Evolutionary conservation across 2,888 invertebrate species (phyloP), one percentile per base, ranked within the genome.

Genomic region (Tetranychus truncatus): DNA sequence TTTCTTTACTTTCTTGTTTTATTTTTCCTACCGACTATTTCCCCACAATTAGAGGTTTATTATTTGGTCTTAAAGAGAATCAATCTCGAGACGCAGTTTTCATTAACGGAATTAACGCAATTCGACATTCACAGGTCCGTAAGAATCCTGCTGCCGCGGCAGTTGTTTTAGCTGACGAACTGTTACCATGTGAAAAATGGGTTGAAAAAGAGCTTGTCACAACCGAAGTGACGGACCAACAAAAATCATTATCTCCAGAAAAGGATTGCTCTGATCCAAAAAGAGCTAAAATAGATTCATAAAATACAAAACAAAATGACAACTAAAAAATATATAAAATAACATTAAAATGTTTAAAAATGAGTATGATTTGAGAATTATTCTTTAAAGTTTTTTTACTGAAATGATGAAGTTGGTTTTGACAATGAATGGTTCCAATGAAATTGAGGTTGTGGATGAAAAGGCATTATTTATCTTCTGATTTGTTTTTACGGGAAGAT

Each of bases 91-190:
- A 45, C 6, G 73, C 76, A 11, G 74, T 76, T 15, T 76, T 69
- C 71, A 24, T 46, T n/a, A 77, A 77, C 20, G 46, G 72, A 4
- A 18, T 73, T 15, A 74, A 72, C n/a, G 77, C 76, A 20, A 46
- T 77, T n/a, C 76, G 73, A 72, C 77, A 77, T 46, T 74, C 77
- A 55, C 74, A 75, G 73, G 34, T 72, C 18, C 44, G 72, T 20
- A 69, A 69, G 20, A 24, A 69, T 20, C 69, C 69, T 5, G 69
- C 69, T 8, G 11, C 34, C 9, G 18, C 69, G 11, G 69, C 69
- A 6, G 21, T 69, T 1, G 11, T 21, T 24, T 55, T 55, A 55
- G 20, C 11, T 21, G 69, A 69, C 4, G 11, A 20, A 20, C 20
- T 69, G 69, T 24, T 24, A 69, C 21, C 20, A 69, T 20, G 20